Evolutionary conservation across 2,113 vertebrate genomes (phyloP), one percentile per base, ranked within the genome.

Genomic region (Aythya baeri): DNA sequence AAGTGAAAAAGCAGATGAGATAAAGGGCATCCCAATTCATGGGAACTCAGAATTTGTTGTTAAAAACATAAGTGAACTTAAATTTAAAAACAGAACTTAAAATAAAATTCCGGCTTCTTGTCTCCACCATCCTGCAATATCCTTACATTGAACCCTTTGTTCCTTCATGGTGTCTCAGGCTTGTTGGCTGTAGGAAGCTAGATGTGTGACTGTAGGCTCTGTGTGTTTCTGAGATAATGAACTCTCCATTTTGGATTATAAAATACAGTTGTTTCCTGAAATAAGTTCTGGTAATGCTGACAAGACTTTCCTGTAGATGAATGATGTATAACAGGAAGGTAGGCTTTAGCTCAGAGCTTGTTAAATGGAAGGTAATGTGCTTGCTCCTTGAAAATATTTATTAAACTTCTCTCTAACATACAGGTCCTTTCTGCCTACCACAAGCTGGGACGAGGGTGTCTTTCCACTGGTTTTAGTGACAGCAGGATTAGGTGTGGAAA

Each of bases 1-100:
- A 79, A 78, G 74, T 34, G 82, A 91, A 91, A 87, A 74, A 89
- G 62, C 81, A 94, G 63, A 41, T 52, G 79, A 91, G 72, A 66
- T 66, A 91, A 95, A 95, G 81, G 61, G 61, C 43, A 84, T 62
- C 25, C 15, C 54, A 72, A 5, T 78, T 89, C 20, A 76, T 86
- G 44, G 49, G 63, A 73, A 65, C 61, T 65, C 32, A 54, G 84
- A 68, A 66, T 70, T 73, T 76, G 14, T 38, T 86, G 29, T 80
- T 83, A 58, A 88, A 91, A 82, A 1, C 7, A 25, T 15, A 85
- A 21, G 57, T 83, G 27, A 11, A 50, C 26, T 49, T 49, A 49
- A 50, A 50, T 50, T 89, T 80, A 41, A 91, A 91, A 89, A 81
- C 9, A 58, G 29, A 68, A 21, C 14, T 43, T 89, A 26, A 49